Percentiles rank a stretch among this genome's conserved stretches.
These are phyloP conservation scores for Xiphophorus maculatus DNA, from an alignment of 2,113 vertebrate species.

Conservation along the genomic window DNA sequence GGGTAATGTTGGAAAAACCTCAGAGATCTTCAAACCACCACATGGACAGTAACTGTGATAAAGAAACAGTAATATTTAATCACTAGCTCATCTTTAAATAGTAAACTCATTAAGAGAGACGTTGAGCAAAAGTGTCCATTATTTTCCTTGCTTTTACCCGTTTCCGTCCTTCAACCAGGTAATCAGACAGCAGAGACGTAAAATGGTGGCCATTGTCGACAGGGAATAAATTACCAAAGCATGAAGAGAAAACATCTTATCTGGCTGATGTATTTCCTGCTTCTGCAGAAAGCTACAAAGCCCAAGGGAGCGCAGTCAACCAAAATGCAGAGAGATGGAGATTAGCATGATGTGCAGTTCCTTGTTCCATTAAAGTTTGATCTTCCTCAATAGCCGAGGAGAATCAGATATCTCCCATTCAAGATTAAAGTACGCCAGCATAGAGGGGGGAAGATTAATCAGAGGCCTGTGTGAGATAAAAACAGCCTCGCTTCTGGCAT, in stretches of 20 bases:
- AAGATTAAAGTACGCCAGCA: slow-evolving; percentile 79
- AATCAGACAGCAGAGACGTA: slow-evolving; percentile 65
- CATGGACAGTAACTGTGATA: not conserved
- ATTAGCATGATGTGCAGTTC: slow-evolving; percentile 78
- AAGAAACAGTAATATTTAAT: slow-evolving; percentile 4
- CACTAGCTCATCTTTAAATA: slow-evolving; percentile 19
- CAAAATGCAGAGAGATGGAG: slow-evolving; percentile 73
- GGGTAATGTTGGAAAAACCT: not conserved
- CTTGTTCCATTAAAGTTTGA: slow-evolving; percentile 80
- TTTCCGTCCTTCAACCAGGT: slow-evolving; percentile 44
- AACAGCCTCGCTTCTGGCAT: slow-evolving; percentile 73
- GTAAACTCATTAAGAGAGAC: slow-evolving; percentile 22
- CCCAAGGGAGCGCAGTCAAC: slow-evolving; percentile 69
- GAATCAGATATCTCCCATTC: slow-evolving; percentile 79
- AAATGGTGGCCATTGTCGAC: slow-evolving; percentile 66
- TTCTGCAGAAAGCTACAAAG: slow-evolving; percentile 75
- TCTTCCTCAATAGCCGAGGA: slow-evolving; percentile 80
- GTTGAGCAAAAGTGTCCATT: slow-evolving; percentile 38
- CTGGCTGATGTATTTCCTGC: slow-evolving; percentile 75
- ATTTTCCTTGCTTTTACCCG: slow-evolving; percentile 23
- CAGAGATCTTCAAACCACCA: not conserved
- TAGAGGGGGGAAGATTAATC: slow-evolving; percentile 76
- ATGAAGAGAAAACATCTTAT: slow-evolving; percentile 74
- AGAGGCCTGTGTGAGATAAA: slow-evolving; percentile 72
- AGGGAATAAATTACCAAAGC: slow-evolving; percentile 74